phyloP scores from a whole-genome alignment of 2,888 invertebrate genomes.

The Andrena dorsata region DNA sequence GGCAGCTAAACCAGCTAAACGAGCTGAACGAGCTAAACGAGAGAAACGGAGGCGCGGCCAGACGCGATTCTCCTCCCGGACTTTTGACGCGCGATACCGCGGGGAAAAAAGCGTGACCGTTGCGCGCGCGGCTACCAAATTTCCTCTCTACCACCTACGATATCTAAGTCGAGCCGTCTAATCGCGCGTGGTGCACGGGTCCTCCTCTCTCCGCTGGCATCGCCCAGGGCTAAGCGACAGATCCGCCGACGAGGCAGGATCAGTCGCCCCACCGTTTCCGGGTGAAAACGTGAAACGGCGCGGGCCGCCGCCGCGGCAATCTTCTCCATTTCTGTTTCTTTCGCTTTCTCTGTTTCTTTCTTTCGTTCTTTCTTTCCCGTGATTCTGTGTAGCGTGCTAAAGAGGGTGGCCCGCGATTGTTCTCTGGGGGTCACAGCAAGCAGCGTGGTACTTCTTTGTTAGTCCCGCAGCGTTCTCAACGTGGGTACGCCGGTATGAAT shows the following conservation, averaged over 20 bases:
- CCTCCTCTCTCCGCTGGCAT: neutral
- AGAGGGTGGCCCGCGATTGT: slow-evolving; percentile 34
- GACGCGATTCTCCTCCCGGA: slow-evolving; percentile 1
- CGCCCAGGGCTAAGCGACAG: no score
- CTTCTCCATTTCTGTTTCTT: neutral
- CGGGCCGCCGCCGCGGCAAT: neutral
- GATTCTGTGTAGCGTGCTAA: slow-evolving; percentile 27
- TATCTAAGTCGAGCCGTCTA: slow-evolving; percentile 6
- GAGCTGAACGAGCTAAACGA: slow-evolving; percentile 4
- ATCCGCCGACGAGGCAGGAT: no score
- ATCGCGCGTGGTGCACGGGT: neutral
- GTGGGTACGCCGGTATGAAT: slow-evolving; percentile 82
- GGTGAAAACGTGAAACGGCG: no score
- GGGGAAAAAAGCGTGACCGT: neutral
- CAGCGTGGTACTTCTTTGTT: slow-evolving; percentile 70
- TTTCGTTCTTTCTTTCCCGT: slow-evolving; percentile 8
- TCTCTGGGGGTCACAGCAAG: slow-evolving; percentile 52
- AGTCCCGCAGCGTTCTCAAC: slow-evolving; percentile 64
- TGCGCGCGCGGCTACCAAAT: neutral
- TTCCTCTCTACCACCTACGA: neutral
- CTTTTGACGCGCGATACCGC: neutral
- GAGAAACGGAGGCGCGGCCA: slow-evolving; percentile 16
- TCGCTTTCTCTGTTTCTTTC: neutral
- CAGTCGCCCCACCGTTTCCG: no score
- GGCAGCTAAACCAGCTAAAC: neutral